These are phyloP conservation scores for Drosophila tani DNA, from an alignment of 1,140 invertebrate species.

Conservation along the genomic window DNA sequence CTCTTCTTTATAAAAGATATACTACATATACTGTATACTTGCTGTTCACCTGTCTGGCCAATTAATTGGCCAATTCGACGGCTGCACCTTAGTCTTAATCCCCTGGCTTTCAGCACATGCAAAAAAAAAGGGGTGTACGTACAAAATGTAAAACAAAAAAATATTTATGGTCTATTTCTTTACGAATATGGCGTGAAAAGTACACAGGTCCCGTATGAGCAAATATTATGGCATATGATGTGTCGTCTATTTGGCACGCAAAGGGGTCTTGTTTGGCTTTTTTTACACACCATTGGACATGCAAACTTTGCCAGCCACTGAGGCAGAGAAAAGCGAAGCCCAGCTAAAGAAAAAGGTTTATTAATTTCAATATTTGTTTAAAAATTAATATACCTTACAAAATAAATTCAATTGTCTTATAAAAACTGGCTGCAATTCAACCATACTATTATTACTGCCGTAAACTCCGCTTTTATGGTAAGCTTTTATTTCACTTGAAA, in stretches of 20 bases:
- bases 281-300: conserved; percentile 28
- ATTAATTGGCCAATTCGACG: conserved; percentile 46
- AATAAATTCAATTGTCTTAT: not conserved
- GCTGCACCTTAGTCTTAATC: conserved; percentile 46
- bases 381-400: not conserved
- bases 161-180: conserved; percentile 60
- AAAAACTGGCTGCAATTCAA: not conserved
- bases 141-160: not conserved
- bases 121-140: conserved; percentile 14
- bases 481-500: not conserved
- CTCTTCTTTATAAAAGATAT: conserved; percentile 2
- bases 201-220: conserved; percentile 13
- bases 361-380: not conserved
- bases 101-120: conserved; percentile 42
- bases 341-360: not conserved
- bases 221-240: conserved; percentile 34
- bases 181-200: conserved; percentile 10
- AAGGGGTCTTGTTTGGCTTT: conserved; percentile 47
- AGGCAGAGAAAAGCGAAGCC: conserved; percentile 18
- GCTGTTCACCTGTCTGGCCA: conserved; percentile 17
- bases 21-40: conserved; percentile 25
- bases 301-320: conserved; percentile 24
- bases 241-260: conserved; percentile 48
- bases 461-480: not conserved
- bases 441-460: not conserved